These are phyloP conservation scores for Mesoligia furuncula DNA, from an alignment of 2,888 invertebrate species.

Conservation along the genomic window DNA sequence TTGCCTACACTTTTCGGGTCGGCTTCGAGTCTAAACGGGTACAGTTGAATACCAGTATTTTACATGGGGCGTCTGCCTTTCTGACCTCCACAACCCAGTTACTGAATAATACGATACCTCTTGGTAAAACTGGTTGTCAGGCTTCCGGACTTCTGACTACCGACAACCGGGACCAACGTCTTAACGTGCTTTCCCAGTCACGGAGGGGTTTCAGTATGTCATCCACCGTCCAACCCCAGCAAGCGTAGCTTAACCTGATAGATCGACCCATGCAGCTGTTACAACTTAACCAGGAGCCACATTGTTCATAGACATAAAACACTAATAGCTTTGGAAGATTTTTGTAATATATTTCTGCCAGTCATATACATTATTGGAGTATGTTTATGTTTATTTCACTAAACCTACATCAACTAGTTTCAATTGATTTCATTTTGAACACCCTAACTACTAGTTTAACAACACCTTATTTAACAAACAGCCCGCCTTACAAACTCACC, in stretches of 20 bases:
- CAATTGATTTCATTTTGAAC: background rate
- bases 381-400: background rate
- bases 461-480: background rate
- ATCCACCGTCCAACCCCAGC: background rate
- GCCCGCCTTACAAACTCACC: constrained; percentile 10
- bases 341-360: background rate
- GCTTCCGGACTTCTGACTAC: no score
- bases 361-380: background rate
- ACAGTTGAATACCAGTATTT: background rate
- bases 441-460: background rate
- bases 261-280: background rate
- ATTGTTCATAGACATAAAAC: background rate
- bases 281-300: background rate
- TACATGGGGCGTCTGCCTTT: background rate
- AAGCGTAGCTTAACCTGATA: background rate
- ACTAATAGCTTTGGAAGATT: background rate
- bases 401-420: background rate
- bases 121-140: no score
- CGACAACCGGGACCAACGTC: no score
- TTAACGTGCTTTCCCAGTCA: no score
- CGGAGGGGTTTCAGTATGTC: no score
- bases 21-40: background rate
- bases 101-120: background rate
- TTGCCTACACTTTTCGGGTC: background rate
- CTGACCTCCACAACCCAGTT: background rate